Conservation (phyloP, 2,888 invertebrate species). For the Galeruca laticollis region DNA sequence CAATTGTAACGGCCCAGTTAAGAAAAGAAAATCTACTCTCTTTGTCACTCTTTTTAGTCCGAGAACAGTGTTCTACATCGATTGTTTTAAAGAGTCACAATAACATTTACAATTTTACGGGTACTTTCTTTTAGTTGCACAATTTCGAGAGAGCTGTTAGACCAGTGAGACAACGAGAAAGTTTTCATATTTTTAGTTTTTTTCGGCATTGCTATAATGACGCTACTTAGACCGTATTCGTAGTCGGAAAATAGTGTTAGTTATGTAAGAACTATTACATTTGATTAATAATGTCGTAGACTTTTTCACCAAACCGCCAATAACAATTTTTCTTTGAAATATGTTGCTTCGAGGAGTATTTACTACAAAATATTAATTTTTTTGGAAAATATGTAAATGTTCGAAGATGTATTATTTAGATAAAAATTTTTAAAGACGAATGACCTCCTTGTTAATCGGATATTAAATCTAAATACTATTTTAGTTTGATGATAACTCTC, state of each 20-base stretch:
- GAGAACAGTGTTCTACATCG: constrained; percentile 41
- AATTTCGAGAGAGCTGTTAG: constrained; percentile 35
- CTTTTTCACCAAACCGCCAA: too few species aligned
- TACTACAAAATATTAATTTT: too few species aligned
- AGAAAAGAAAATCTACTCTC: constrained; percentile 20
- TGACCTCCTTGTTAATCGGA: too few species aligned
- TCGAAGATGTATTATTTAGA: too few species aligned
- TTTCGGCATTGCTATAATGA: not conserved
- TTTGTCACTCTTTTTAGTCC: constrained; percentile 12
- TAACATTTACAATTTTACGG: constrained; percentile 37
- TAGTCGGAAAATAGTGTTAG: not conserved
- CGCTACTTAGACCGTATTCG: not conserved
- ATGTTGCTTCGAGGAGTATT: too few species aligned
- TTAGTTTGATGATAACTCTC: too few species aligned
- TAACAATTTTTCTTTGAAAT: too few species aligned
- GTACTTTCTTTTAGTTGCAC: constrained; percentile 46
- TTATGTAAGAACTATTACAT: not conserved
- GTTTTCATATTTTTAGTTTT: constrained; percentile 16
- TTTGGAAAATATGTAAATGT: too few species aligned
- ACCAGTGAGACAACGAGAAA: constrained; percentile 10
- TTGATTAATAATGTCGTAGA: too few species aligned
- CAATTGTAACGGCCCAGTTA: constrained; percentile 31
- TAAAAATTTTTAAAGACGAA: too few species aligned
- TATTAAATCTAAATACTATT: too few species aligned
- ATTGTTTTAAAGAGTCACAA: constrained; percentile 44